Percentiles rank a stretch among this genome's conserved stretches.
These are phyloP conservation scores for Pyrocoelia pectoralis DNA, from an alignment of 2,888 invertebrate species.

Conservation along the genomic window DNA sequence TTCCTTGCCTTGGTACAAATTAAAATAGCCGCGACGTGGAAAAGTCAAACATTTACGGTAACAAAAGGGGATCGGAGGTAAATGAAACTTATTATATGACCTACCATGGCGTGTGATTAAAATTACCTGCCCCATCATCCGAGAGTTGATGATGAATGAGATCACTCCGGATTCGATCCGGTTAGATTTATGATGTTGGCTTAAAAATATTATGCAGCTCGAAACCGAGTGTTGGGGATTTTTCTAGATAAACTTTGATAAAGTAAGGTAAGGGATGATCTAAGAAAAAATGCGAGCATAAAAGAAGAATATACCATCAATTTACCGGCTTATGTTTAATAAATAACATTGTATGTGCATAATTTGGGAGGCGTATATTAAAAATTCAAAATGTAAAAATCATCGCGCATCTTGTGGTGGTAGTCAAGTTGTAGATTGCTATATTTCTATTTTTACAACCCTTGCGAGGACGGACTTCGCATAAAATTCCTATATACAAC, in stretches of 20 bases:
- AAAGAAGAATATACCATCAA: slow-evolving; percentile 36
- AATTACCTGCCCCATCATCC: slow-evolving; percentile 42
- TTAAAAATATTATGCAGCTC: slow-evolving; percentile 44
- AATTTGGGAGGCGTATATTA: background rate
- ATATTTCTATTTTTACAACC: slow-evolving; percentile 47
- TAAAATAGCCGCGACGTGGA: no score
- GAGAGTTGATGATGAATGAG: slow-evolving; percentile 40
- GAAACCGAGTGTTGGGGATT: slow-evolving; percentile 39
- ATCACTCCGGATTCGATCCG: slow-evolving; percentile 36
- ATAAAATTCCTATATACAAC: slow-evolving; percentile 46
- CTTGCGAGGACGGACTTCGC: slow-evolving; percentile 44
- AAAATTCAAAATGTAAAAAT: slow-evolving; percentile 3
- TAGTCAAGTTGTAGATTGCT: slow-evolving; percentile 27
- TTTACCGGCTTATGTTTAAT: slow-evolving; percentile 27
- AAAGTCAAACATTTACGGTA: no score
- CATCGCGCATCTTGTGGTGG: background rate
- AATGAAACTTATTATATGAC: slow-evolving; percentile 20
- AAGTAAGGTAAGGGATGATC: slow-evolving; percentile 36
- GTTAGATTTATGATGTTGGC: slow-evolving; percentile 44
- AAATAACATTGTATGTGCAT: slow-evolving; percentile 22
- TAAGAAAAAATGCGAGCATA: slow-evolving; percentile 34
- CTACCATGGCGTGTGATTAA: slow-evolving; percentile 40
- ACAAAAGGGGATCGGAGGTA: background rate
- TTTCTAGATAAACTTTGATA: slow-evolving; percentile 37
- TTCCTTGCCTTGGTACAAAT: no score